Evolutionary conservation across 2,113 vertebrate species (phyloP), one percentile per base, ranked within the genome.

Genomic region (Sylvicapra grimmia): DNA sequence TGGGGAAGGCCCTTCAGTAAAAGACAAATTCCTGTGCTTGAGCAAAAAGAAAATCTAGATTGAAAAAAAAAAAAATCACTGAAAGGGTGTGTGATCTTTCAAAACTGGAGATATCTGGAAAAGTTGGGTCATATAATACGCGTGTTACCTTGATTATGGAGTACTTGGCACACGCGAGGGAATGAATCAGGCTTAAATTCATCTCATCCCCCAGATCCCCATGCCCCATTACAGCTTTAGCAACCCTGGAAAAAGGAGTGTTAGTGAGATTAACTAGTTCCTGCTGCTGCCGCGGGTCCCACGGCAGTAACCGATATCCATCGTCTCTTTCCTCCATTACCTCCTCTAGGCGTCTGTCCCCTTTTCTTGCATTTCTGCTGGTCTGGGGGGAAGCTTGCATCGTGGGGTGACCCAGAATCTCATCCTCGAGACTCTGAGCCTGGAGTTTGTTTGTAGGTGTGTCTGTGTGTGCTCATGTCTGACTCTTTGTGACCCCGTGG

Each of bases 101-200:
- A 96, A 84, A 33, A 72, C 3, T 54, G 44, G n/a, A 89, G 36
- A 36, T 86, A 89, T 1, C 53, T 83, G 84, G 86, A 85, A 86
- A 87, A 87, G 51, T 90, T 94, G 59, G 86, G n/a, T 89, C 89
- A 75, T 53, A 36, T 84, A 63, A 51, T 40, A 56, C 33, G 87
- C 31, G 6, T 58, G 58, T 31, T 91, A 91, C 86, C 44, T 94
- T 89, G 89, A 96, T 72, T 95, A 16, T 65, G 53, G 49, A 56
- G 6, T 83, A 47, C 27, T 88, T 97, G 96, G 59, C 68, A 44
- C 5, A 16, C 0, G 44, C 3, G 29, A 93, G 49, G 33, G 61
- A 94, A 95, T 79, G 90, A 94, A 92, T 93, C 44, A 89, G 79
- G 97, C 83, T 93, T 96, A 40, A 93, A 36, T 84, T 82, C 83